These are phyloP conservation scores for Jordanella pulchra DNA, from an alignment of 2,797 vertebrate species.

Conservation along the genomic window DNA sequence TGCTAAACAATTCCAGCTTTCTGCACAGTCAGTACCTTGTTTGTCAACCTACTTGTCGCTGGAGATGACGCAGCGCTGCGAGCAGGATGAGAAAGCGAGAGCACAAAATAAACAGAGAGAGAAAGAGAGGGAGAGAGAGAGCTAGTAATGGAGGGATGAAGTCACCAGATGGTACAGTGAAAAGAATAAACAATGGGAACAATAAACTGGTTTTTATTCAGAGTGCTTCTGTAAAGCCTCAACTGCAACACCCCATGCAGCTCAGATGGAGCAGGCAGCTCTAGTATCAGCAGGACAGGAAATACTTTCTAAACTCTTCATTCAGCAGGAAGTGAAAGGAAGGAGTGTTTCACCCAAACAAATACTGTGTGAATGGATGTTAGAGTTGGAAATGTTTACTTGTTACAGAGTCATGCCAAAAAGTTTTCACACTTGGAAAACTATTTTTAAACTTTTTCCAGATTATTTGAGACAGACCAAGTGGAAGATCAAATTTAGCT, in stretches of 20 bases:
- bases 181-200: constrained; percentile 73
- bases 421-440: background rate
- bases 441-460: background rate
- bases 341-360: constrained; percentile 8
- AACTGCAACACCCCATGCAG: constrained; percentile 14
- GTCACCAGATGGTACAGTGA: constrained; percentile 75
- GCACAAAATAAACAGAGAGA: constrained; percentile 42
- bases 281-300: background rate
- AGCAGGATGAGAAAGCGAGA: constrained; percentile 23
- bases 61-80: constrained; percentile 14
- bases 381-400: background rate
- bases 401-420: background rate
- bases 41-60: constrained; percentile 12
- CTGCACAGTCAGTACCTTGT: constrained; percentile 38
- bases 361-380: background rate
- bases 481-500: background rate
- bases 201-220: constrained; percentile 61
- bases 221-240: constrained; percentile 46
- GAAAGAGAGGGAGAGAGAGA: constrained; percentile 20
- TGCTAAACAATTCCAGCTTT: constrained; percentile 27
- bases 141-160: constrained; percentile 26
- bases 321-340: background rate
- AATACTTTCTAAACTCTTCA: background rate
- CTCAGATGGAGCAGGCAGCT: constrained; percentile 5
- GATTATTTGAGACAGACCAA: background rate